Evolutionary conservation across 1,140 invertebrate species (phyloP), one percentile per base, ranked within the genome.

Genomic region (Hypsibius dujardini): DNA sequence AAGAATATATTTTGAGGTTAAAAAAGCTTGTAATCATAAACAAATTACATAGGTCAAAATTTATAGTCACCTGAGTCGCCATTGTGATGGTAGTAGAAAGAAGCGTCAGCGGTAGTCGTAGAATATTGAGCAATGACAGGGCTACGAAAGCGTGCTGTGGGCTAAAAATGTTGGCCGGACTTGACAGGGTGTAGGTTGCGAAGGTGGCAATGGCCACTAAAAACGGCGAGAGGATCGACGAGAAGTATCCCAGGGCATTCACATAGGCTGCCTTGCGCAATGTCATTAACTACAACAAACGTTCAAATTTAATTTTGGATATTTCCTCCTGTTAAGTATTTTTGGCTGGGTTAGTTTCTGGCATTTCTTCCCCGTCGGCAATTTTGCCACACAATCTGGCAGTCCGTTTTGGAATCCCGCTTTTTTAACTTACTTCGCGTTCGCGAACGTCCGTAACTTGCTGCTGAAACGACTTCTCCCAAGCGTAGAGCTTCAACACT

Each of bases 121-220:
- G 50, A n/a, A 56, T 56, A 56, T 56, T 56, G 7, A 56, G n/a
- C 7, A 56, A n/a, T n/a, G 50, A 7, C 50, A 56, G 73, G 47
- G 70, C 14, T 1, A 15, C 73, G 70, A 70, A n/a, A 28, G 90
- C 95, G 77, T 85, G 92, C 79, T 86, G 84, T 75, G 92, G 87
- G 79, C 92, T 87, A 77, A 98, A 82, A 72, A 90, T 83, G n/a
- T n/a, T n/a, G 15, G 77, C 76, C 1, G 77, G 76, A 74, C 80
- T 78, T 1, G 77, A 71, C 78, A 93, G 81, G 75, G 93, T 87
- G 81, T 87, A 95, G 72, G 90, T 90, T 75, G 87, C 88, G 80
- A 97, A 98, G 76, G 92, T 90, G 72, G 90, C 90, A 79, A 95
- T 82, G 7, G 82, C 80, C 15, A 83, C 80, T 46, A 70, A 46